Conservation (phyloP, 64 coral and sea anemone genomes). For the Platygyra sinensis region DNA sequence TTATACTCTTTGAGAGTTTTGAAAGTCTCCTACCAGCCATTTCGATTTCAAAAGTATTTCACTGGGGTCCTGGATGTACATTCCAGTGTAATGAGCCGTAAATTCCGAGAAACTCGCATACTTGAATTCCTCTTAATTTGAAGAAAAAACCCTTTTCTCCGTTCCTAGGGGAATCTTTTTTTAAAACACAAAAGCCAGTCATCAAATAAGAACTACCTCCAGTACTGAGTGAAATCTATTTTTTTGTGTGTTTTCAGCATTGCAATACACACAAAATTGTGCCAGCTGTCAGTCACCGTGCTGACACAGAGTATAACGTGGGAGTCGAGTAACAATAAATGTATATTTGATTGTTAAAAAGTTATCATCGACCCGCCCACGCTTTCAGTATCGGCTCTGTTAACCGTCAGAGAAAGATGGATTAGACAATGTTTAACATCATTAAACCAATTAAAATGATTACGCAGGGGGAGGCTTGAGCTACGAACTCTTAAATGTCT, state of each 20-base stretch:
- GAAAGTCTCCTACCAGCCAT: neutral
- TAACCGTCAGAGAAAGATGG: neutral
- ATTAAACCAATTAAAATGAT: neutral
- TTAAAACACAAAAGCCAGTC: no score
- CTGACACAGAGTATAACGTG: neutral
- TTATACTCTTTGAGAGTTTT: no score
- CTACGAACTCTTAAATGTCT: neutral
- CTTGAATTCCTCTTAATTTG: no score
- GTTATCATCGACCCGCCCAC: neutral
- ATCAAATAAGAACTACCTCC: no score
- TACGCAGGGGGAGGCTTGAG: neutral
- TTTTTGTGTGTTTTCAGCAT: neutral
- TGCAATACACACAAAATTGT: no score
- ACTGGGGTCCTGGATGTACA: neutral
- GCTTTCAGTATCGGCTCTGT: neutral
- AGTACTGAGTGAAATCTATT: no score
- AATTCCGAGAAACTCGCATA: conserved; percentile 28
- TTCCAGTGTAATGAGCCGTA: conserved; percentile 14
- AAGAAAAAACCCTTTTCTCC: no score
- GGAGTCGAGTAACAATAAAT: neutral
- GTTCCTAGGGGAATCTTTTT: no score
- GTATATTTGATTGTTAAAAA: neutral
- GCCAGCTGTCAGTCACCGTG: neutral
- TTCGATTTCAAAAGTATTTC: neutral
- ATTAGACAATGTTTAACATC: neutral